Conservation (phyloP, 2,113 vertebrate genomes). For the Bombycilla garrulus region DNA sequence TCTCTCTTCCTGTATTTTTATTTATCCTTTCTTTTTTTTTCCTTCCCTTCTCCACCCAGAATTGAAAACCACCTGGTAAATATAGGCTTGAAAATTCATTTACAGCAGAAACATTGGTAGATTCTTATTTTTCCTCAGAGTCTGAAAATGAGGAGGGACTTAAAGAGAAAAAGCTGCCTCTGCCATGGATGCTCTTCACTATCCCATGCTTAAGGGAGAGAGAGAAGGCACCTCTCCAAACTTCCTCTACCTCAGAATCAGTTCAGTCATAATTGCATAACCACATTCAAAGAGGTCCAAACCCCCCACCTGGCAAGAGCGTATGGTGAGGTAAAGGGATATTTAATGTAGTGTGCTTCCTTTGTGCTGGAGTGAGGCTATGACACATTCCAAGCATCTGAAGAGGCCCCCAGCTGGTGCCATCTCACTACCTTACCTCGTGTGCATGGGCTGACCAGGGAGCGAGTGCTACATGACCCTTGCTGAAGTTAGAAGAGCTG, state of each 20-base stretch:
- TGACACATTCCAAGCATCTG: background rate
- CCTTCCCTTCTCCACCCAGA: background rate
- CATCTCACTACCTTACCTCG: background rate
- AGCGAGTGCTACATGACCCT: rapidly evolving
- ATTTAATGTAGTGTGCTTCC: background rate
- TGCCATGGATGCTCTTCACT: background rate
- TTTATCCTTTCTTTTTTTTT: background rate
- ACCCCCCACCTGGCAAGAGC: background rate
- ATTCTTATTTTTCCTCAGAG: background rate
- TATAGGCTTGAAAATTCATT: background rate
- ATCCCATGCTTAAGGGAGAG: background rate
- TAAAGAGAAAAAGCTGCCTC: background rate
- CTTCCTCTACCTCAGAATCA: background rate
- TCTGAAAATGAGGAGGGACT: background rate
- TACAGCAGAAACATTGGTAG: background rate
- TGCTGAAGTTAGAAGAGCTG: background rate
- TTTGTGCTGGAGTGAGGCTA: background rate
- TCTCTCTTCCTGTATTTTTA: background rate
- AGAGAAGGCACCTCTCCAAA: background rate
- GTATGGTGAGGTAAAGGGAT: background rate
- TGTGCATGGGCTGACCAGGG: background rate
- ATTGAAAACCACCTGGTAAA: background rate
- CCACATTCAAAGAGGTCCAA: background rate
- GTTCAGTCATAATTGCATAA: background rate
- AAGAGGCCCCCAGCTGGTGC: background rate